Evolutionary conservation across 2,888 invertebrate genomes (phyloP), one percentile per base, ranked within the genome.

Genomic region (Drosophila lacicola): DNA sequence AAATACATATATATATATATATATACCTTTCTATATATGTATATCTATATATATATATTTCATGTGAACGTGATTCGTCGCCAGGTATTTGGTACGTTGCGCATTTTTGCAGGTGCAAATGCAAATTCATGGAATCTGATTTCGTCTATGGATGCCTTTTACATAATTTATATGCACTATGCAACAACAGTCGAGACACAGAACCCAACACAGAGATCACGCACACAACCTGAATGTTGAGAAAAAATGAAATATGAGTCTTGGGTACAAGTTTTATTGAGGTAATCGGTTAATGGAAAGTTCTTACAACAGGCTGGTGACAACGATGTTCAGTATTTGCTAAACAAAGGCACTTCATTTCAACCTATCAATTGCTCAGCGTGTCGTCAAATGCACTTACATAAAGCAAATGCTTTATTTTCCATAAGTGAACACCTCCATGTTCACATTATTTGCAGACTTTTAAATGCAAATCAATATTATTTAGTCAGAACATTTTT

Each of bases 81-180:
- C 63, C 69, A 49, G 60, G 44, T 60, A 44, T 69, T 67, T 37
- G 58, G 33, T 54, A 67, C 67, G 67, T 56, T 65, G 83, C 75
- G 72, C 73, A 81, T 80, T 76, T 82, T 86, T 85, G 60, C 73
- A 78, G 82, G 82, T 84, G 80, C 71, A 80, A 82, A 84, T 85
- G 85, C 82, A 88, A 84, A 85, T 87, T 80, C 70, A 45, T 76
- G 80, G 67, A 80, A 85, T 72, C 76, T 63, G 78, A 72, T 82
- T 78, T 70, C 69, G 69, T 76, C 85, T 88, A 69, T 76, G 67
- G 69, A 79, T 70, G 71, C 67, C 51, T 75, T 45, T 29, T 83
- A 77, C 87, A 83, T 83, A 73, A 77, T 83, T 87, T 79, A 83
- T 81, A 77, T 68, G 61, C 71, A 70, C 78, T 70, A 68, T 77